These are phyloP conservation scores for Entelurus aequoreus DNA, from an alignment of 2,113 vertebrate genomes.

Conservation along the genomic window DNA sequence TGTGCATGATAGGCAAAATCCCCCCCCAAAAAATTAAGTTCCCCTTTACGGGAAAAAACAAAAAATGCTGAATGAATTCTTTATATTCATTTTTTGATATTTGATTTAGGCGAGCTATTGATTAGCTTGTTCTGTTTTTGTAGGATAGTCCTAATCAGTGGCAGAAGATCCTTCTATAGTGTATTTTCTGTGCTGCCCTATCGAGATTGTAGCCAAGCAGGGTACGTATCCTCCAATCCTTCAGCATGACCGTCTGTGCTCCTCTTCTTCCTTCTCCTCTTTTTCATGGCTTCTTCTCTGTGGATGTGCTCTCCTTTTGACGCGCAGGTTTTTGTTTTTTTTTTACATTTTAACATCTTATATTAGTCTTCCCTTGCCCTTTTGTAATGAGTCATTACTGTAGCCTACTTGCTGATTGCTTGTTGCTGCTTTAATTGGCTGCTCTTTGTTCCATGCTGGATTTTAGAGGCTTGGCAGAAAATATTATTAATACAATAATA, in stretches of 20 bases:
- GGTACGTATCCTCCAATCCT: slow-evolving; percentile 89
- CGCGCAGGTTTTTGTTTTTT: background rate
- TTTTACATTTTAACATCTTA: background rate
- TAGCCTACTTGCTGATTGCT: too few relatives aligned
- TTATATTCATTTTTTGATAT: too few relatives aligned
- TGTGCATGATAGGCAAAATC: too few relatives aligned
- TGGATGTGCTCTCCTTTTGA: slow-evolving; percentile 37
- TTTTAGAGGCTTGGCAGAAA: too few relatives aligned
- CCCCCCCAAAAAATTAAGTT: too few relatives aligned
- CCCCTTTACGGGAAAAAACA: too few relatives aligned
- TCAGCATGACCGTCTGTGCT: slow-evolving; percentile 35
- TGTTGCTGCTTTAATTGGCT: too few relatives aligned
- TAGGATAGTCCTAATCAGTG: slow-evolving; percentile 99
- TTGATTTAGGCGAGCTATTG: slow-evolving; percentile 23
- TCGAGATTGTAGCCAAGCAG: slow-evolving; percentile 93
- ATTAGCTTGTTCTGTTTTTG: slow-evolving; percentile 81
- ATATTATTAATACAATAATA: too few relatives aligned
- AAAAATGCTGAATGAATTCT: too few relatives aligned
- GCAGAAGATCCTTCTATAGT: slow-evolving; percentile 99
- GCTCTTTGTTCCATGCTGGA: too few relatives aligned
- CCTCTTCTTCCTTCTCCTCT: slow-evolving; percentile 35
- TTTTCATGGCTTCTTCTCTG: slow-evolving; percentile 45
- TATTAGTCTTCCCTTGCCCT: background rate
- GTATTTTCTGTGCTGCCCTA: slow-evolving; percentile 99
- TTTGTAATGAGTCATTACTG: too few relatives aligned